A percentile compares a stretch with the other conserved stretches of the same genome.
Evolutionary conservation across 1,140 invertebrate species (phyloP).

Genomic region (Dendrolimus kikuchii): DNA sequence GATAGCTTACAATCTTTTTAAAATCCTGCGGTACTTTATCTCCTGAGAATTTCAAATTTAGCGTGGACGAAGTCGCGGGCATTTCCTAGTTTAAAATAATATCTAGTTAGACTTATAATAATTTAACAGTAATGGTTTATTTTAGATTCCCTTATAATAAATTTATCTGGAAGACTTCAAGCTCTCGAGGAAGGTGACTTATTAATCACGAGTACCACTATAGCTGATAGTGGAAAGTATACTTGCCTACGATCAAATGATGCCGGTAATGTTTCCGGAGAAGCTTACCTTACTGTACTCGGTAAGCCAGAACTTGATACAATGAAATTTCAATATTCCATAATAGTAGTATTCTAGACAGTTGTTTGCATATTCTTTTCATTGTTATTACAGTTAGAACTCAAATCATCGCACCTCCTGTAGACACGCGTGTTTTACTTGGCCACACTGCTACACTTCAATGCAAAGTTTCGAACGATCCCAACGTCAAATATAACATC

Average conservation of each 20-base stretch:
- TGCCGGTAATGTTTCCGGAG: slow-evolving; percentile 87
- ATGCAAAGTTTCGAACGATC: slow-evolving; percentile 95
- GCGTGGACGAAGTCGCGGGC: too few relatives aligned
- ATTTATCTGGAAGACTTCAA: slow-evolving; percentile 80
- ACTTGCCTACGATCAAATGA: slow-evolving; percentile 91
- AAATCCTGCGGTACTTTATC: too few relatives aligned
- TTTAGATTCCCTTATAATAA: slow-evolving; percentile 64
- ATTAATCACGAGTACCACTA: slow-evolving; percentile 87
- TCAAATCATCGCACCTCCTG: slow-evolving; percentile 92
- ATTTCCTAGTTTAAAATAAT: too few relatives aligned
- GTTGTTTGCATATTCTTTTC: not conserved
- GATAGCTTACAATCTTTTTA: too few relatives aligned
- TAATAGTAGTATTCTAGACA: not conserved
- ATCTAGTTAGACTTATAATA: too few relatives aligned
- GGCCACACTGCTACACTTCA: slow-evolving; percentile 92
- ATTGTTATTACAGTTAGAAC: slow-evolving; percentile 81
- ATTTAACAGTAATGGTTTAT: slow-evolving; percentile 4
- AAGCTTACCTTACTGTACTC: slow-evolving; percentile 86
- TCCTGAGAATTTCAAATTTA: too few relatives aligned
- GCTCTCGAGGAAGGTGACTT: slow-evolving; percentile 89
- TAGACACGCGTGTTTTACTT: slow-evolving; percentile 89
- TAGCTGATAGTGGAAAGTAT: slow-evolving; percentile 89
- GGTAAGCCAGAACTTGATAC: slow-evolving; percentile 73
- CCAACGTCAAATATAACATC: slow-evolving; percentile 90
- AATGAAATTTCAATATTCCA: not conserved